Percentiles rank a stretch among this genome's conserved stretches.
phyloP scores from a whole-genome alignment of 2,888 invertebrate genomes.

The Nephrocerus scutellatus region DNA sequence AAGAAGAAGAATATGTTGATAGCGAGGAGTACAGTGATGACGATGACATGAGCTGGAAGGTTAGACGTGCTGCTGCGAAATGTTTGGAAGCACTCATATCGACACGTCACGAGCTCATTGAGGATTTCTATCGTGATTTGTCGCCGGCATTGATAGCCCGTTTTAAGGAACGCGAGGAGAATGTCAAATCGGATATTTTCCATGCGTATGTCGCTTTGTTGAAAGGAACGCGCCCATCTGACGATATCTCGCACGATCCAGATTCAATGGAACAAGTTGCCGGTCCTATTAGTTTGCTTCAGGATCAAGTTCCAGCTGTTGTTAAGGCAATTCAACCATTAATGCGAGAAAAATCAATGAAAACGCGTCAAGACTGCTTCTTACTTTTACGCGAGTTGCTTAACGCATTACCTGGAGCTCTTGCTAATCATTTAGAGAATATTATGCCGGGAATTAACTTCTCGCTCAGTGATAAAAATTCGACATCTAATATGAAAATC shows the following conservation, averaged over 20 bases:
- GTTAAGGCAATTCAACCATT: conserved; percentile 85
- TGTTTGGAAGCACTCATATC: conserved; percentile 92
- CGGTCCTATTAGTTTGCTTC: conserved; percentile 57
- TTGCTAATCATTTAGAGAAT: conserved; percentile 74
- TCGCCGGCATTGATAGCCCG: conserved; percentile 87
- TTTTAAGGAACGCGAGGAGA: conserved; percentile 98
- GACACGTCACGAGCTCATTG: conserved; percentile 83
- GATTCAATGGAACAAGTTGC: conserved; percentile 68
- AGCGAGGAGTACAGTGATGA: conserved; percentile 98
- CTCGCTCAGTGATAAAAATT: conserved; percentile 83
- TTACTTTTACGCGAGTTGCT: conserved; percentile 84
- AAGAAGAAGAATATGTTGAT: conserved; percentile 69
- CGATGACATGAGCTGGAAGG: conserved; percentile 99
- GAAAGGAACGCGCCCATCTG: conserved; percentile 75
- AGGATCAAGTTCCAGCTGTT: conserved; percentile 62
- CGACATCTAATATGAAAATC: conserved; percentile 96
- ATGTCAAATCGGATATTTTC: conserved; percentile 97
- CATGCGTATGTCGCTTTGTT: conserved; percentile 91
- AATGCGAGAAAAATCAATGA: conserved; percentile 77
- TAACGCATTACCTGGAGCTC: conserved; percentile 79
- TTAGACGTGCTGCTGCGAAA: conserved; percentile 92
- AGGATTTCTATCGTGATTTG: conserved; percentile 80
- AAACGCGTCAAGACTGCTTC: conserved; percentile 87
- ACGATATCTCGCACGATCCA: conserved; percentile 57
- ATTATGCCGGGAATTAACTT: conserved; percentile 86